Evolutionary conservation across 2,113 vertebrate genomes (phyloP).

Genomic region (Pristiophorus japonicus): DNA sequence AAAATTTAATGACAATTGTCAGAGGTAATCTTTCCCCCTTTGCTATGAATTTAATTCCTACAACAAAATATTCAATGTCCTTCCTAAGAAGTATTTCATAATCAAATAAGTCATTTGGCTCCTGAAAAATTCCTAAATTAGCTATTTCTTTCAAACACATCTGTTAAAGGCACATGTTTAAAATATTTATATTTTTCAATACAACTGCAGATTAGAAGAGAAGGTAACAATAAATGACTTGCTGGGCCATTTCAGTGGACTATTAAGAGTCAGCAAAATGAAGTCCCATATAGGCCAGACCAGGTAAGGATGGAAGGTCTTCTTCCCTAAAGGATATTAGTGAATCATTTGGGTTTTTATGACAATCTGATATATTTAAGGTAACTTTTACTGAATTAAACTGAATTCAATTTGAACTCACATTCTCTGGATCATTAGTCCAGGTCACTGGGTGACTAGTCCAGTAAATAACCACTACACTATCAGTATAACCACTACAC

Average conservation of each 20-base stretch:
- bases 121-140: neutral
- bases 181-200: neutral
- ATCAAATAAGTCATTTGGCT: neutral
- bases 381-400: neutral
- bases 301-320: neutral
- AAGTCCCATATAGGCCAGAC: neutral
- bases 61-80: neutral
- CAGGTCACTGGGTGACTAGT: neutral
- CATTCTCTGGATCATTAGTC: neutral
- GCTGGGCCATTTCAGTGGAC: neutral
- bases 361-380: neutral
- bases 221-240: neutral
- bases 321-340: neutral
- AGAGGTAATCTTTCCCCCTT: neutral
- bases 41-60: neutral
- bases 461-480: no score
- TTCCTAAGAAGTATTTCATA: neutral
- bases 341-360: neutral
- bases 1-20: neutral
- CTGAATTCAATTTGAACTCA: conserved; percentile 12
- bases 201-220: neutral
- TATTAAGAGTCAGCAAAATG: neutral
- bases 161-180: neutral
- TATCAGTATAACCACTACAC: neutral
- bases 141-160: neutral